phyloP scores from a whole-genome alignment of 2,113 vertebrate species.

The Brachypodius melanocephalos region DNA sequence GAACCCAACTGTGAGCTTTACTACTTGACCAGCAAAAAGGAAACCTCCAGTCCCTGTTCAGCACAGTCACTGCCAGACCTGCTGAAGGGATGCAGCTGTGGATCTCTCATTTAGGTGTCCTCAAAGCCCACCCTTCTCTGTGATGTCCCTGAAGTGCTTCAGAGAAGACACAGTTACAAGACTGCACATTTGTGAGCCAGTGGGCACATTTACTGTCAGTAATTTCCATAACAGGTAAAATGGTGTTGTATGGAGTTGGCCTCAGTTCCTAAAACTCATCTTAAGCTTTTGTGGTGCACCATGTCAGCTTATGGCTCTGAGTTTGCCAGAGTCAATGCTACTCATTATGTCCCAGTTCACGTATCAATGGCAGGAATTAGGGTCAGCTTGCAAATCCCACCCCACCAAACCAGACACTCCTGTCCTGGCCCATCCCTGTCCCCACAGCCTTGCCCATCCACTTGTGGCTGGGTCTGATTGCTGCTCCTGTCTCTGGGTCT shows the following conservation, averaged over 20 bases:
- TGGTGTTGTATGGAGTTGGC: neutral
- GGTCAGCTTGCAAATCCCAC: neutral
- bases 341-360: neutral
- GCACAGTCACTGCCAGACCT: neutral
- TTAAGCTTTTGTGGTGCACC: neutral
- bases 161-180: neutral
- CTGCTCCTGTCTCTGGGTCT: neutral
- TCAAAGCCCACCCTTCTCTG: neutral
- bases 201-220: neutral
- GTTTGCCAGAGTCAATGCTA: neutral
- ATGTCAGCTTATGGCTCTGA: neutral
- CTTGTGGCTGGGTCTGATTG: neutral
- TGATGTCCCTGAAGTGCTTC: neutral
- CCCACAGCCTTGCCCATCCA: neutral
- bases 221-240: neutral
- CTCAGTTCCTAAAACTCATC: neutral
- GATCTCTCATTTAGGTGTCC: neutral
- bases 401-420: neutral
- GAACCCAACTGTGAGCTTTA: neutral
- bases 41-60: neutral
- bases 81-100: accelerated
- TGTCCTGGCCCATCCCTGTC: neutral
- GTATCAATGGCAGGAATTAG: neutral
- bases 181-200: neutral
- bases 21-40: neutral